Percentiles rank a stretch among this genome's conserved stretches.
Conservation (phyloP, 2,113 vertebrate species). For the Zosterops japonicus region DNA sequence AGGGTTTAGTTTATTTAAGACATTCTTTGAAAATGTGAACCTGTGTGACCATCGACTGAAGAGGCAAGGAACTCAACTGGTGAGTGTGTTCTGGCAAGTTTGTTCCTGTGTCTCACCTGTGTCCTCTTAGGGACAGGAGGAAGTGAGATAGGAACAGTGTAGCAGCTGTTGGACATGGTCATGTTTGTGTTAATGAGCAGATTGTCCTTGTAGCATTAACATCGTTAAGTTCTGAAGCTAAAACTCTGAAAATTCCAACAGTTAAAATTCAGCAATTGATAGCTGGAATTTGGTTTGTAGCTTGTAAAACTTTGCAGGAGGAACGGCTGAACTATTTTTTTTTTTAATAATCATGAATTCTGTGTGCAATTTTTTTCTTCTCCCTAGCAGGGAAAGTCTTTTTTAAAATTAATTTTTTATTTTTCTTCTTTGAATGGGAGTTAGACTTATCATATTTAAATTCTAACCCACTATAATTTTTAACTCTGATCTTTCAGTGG, state of each 20-base stretch:
- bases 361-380: neutral
- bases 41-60: slow-evolving; percentile 97
- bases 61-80: slow-evolving; percentile 95
- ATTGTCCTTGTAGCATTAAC: neutral
- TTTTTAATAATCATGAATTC: neutral
- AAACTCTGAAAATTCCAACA: neutral
- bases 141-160: neutral
- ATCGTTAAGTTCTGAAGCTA: neutral
- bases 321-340: neutral
- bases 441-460: neutral
- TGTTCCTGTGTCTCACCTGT: neutral
- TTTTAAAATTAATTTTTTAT: neutral
- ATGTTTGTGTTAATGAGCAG: neutral
- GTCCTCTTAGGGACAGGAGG: neutral
- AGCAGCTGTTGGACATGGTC: neutral
- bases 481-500: neutral
- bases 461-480: neutral
- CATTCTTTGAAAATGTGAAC: slow-evolving; percentile 99
- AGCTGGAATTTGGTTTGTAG: neutral
- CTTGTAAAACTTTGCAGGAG: neutral
- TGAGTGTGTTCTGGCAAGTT: slow-evolving; percentile 69
- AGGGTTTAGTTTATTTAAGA: slow-evolving; percentile 99
- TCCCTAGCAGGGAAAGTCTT: neutral
- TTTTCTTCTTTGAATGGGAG: neutral
- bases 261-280: neutral